Evolutionary conservation across 2,888 invertebrate genomes (phyloP).

Genomic region (Gymnocheta viridis): DNA sequence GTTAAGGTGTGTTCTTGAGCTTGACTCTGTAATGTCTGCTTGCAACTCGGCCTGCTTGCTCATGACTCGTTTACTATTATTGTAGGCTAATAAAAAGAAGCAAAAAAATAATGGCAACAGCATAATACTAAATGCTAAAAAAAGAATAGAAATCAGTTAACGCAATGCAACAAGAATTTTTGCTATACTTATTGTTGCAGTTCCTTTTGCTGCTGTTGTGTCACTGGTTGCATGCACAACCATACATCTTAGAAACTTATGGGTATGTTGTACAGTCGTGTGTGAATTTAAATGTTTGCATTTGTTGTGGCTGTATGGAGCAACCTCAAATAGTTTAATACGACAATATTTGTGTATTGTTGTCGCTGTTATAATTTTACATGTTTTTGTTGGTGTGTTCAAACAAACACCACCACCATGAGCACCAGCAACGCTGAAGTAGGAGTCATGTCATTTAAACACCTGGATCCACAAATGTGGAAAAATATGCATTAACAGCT

Average conservation of each 20-base stretch:
- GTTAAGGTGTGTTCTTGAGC: constrained; percentile 81
- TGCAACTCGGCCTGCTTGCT: constrained; percentile 19
- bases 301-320: constrained; percentile 18
- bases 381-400: constrained; percentile 51
- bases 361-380: constrained; percentile 54
- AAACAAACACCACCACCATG: not conserved
- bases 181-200: constrained; percentile 32
- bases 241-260: not conserved
- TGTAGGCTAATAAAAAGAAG: constrained; percentile 41
- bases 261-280: not conserved
- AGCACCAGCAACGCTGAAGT: constrained; percentile 50
- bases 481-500: constrained; percentile 62
- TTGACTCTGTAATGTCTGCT: constrained; percentile 74
- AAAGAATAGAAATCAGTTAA: constrained; percentile 66
- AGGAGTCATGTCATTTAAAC: constrained; percentile 68
- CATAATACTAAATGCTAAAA: constrained; percentile 4
- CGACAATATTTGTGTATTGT: constrained; percentile 35
- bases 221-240: constrained; percentile 29
- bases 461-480: constrained; percentile 70
- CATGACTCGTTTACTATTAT: constrained; percentile 50
- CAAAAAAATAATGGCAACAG: not conserved
- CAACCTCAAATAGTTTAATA: constrained; percentile 53
- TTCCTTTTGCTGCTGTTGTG: constrained; percentile 24
- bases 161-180: constrained; percentile 66
- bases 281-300: constrained; percentile 11